Percentiles rank a stretch among this genome's conserved stretches.
Evolutionary conservation across 2,113 vertebrate genomes (phyloP).

Genomic region (Gavia stellata): DNA sequence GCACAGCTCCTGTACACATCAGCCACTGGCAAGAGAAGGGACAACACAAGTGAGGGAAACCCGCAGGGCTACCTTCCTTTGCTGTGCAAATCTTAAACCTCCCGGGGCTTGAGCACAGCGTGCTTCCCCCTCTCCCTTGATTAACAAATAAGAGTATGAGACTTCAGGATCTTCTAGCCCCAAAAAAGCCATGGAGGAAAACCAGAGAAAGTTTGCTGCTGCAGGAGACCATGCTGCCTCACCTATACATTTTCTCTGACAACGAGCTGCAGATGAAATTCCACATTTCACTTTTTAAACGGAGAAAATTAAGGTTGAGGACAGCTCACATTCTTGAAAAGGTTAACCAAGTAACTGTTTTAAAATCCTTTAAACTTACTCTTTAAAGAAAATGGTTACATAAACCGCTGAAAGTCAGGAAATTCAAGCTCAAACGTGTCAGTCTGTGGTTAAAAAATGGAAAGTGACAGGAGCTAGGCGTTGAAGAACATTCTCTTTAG

Average conservation of each 20-base stretch:
- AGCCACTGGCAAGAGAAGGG: background rate
- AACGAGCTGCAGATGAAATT: background rate
- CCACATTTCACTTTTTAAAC: background rate
- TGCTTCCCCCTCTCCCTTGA: background rate
- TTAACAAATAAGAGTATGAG: background rate
- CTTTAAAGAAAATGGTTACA: constrained; percentile 62
- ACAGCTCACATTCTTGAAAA: background rate
- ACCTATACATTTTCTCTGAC: background rate
- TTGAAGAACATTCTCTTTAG: constrained; percentile 63
- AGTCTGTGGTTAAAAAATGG: constrained; percentile 78
- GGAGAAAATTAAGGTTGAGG: background rate
- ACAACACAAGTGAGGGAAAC: background rate
- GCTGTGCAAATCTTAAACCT: background rate
- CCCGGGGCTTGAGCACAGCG: accelerated
- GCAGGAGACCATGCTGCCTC: background rate
- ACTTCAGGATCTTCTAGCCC: background rate
- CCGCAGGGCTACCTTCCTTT: background rate
- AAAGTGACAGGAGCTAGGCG: constrained; percentile 63
- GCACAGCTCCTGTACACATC: background rate
- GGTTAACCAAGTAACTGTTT: constrained; percentile 23
- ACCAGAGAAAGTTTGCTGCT: background rate
- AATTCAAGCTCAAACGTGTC: constrained; percentile 75
- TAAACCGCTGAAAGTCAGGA: constrained; percentile 67
- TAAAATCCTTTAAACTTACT: constrained; percentile 56
- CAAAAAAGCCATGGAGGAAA: background rate